Evolutionary conservation across 37 sponge, comb jelly and placozoan genomes (phyloP), one percentile per base, ranked within the genome.

Genomic region (Cliona cf. orientalis): DNA sequence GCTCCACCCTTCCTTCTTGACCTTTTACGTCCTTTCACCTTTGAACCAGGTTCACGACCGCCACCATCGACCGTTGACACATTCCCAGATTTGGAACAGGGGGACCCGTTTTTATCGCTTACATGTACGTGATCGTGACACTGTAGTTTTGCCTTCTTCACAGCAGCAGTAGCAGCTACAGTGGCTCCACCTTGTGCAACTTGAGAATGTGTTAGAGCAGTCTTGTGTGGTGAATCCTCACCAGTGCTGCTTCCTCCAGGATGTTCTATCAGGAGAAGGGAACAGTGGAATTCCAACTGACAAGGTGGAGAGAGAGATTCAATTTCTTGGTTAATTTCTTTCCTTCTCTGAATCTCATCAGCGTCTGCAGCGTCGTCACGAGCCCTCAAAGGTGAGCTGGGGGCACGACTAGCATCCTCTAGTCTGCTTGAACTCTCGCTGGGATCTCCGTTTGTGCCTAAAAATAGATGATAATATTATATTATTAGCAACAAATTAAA

Each of bases 251-350:
- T n/a, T n/a, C n/a, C n/a, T n/a, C n/a, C n/a, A n/a, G n/a, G n/a
- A n/a, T n/a, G n/a, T n/a, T n/a, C n/a, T n/a, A n/a, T n/a, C n/a
- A n/a, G n/a, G n/a, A n/a, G n/a, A n/a, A 79, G 19, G n/a, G 71
- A 58, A 28, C 80, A 80, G 21, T 6, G 63, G 60, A 92, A 92
- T 6, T 39, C 42, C 7, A 81, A 43, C 28, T 79, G 7, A 37
- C 85, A 92, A 4, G 93, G 74, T 12, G 71, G 33, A 37, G 66
- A 72, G 0, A 91, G 64, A 29, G 78, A 74, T 38, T 75, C 82
- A 22, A 82, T 5, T 28, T 71, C 61, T n/a, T n/a, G 33, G n/a
- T 61, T 34, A 36, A 25, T 64, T 64, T 64, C 1, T 42, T 63
- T 64, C n/a, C n/a, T n/a, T n/a, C n/a, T n/a, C 5, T 64, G 78